These are phyloP conservation scores for Pseudobourletiella spinata DNA, from an alignment of 1,140 invertebrate species.

Conservation along the genomic window DNA sequence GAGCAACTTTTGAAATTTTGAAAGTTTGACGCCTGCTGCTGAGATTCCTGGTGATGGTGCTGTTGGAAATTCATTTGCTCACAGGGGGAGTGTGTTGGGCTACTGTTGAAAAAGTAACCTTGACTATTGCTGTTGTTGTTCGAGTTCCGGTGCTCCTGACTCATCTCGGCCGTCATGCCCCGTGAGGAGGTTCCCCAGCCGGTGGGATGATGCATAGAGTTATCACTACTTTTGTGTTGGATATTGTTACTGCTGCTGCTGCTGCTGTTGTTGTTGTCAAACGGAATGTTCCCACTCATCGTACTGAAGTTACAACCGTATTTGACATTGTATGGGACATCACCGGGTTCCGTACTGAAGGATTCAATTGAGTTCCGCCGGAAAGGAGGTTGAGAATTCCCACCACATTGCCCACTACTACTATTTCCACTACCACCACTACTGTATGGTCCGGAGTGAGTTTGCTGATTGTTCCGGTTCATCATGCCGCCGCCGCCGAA, in stretches of 20 bases:
- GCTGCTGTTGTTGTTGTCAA: neutral
- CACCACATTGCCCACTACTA: no score
- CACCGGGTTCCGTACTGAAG: slow-evolving; percentile 29
- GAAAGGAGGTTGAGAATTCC: slow-evolving; percentile 12
- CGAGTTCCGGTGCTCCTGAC: neutral
- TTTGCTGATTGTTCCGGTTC: slow-evolving; percentile 6
- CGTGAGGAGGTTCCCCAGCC: neutral
- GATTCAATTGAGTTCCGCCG: slow-evolving; percentile 35
- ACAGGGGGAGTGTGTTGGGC: neutral
- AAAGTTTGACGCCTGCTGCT: slow-evolving; percentile 1
- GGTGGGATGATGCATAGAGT: neutral
- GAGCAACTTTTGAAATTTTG: slow-evolving; percentile 31
- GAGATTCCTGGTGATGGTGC: slow-evolving; percentile 13
- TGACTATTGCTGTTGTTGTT: neutral
- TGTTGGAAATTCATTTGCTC: neutral
- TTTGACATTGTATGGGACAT: slow-evolving; percentile 18
- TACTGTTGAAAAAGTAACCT: slow-evolving; percentile 15
- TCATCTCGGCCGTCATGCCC: neutral
- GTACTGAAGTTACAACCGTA: slow-evolving; percentile 19
- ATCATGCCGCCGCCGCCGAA: neutral
- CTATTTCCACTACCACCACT: no score
- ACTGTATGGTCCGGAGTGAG: slow-evolving; percentile 15
- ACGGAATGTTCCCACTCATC: neutral
- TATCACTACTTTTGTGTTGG: no score
- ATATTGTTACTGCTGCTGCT: neutral